Conservation (phyloP, 1,140 invertebrate species). For the Sminthurinus signatus region DNA sequence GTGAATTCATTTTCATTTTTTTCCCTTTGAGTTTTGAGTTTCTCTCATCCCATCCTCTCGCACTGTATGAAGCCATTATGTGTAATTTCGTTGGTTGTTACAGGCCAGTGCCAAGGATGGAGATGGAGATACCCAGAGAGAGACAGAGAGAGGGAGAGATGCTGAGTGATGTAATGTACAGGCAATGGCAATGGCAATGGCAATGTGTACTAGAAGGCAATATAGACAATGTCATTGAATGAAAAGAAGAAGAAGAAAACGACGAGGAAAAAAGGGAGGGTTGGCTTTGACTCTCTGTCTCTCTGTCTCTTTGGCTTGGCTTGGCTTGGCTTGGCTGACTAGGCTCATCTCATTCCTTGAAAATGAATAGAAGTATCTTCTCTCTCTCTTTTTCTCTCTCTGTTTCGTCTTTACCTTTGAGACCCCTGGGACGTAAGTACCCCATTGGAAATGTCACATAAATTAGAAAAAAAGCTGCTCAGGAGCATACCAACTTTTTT, state of each 20-base stretch:
- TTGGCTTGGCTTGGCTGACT: background rate
- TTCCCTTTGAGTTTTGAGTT: no score
- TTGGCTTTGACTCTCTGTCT: background rate
- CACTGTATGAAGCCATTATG: slow-evolving; percentile 37
- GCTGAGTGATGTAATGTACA: background rate
- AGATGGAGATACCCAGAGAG: background rate
- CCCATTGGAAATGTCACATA: slow-evolving; percentile 39
- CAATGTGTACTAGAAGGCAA: background rate
- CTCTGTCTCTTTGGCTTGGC: background rate
- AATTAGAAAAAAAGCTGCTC: slow-evolving; percentile 35
- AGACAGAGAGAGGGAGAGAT: background rate
- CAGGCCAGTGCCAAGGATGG: slow-evolving; percentile 7
- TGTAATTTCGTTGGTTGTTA: slow-evolving; percentile 30
- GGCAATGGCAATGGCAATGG: background rate
- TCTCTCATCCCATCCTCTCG: slow-evolving; percentile 2
- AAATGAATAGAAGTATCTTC: slow-evolving; percentile 1
- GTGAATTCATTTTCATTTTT: slow-evolving; percentile 11
- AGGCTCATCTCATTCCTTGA: slow-evolving; percentile 6
- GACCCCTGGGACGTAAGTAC: slow-evolving; percentile 40
- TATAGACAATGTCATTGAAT: background rate
- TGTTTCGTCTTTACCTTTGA: slow-evolving; percentile 13
- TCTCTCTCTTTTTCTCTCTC: no score
- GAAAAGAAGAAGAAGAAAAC: background rate
- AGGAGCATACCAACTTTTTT: slow-evolving; percentile 12
- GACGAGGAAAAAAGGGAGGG: background rate